These are phyloP conservation scores for Plutella xylostella DNA, from an alignment of 2,888 invertebrate genomes.

Conservation along the genomic window DNA sequence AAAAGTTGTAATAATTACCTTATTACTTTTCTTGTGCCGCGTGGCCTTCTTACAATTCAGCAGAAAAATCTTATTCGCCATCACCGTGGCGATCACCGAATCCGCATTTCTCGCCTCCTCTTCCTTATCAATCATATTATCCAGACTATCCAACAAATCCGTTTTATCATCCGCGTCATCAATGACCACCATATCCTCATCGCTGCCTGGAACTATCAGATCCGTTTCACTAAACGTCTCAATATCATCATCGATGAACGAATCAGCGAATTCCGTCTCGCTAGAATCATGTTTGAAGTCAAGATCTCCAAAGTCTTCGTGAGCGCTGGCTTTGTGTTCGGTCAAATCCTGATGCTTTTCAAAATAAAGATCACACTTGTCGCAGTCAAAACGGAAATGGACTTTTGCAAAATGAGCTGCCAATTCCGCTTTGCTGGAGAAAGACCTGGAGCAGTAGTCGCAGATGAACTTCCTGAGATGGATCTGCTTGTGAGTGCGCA, in stretches of 20 bases:
- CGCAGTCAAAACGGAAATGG: constrained; percentile 37
- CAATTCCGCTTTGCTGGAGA: constrained; percentile 27
- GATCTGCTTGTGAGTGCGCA: constrained; percentile 48
- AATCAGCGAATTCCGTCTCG: constrained; percentile 22
- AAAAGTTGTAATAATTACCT: too few species aligned
- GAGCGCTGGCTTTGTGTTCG: constrained; percentile 27
- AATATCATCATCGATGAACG: not conserved
- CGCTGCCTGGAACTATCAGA: too few species aligned
- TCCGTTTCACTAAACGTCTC: not conserved
- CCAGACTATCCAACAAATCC: constrained; percentile 10
- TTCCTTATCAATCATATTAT: not conserved
- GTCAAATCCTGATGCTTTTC: constrained; percentile 24
- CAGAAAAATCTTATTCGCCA: constrained; percentile 44
- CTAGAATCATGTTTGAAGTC: too few species aligned
- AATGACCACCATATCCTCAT: too few species aligned
- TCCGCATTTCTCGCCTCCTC: constrained; percentile 32
- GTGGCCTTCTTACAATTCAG: constrained; percentile 25
- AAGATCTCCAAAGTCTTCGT: constrained; percentile 19
- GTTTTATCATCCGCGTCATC: constrained; percentile 11
- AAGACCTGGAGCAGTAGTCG: constrained; percentile 35
- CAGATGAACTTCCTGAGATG: constrained; percentile 45
- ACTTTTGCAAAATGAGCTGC: constrained; percentile 31
- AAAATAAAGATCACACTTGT: constrained; percentile 30
- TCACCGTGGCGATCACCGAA: constrained; percentile 45
- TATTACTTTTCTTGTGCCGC: constrained; percentile 31